phyloP scores from a whole-genome alignment of 2,888 invertebrate species.

The Drosophila birchii region DNA sequence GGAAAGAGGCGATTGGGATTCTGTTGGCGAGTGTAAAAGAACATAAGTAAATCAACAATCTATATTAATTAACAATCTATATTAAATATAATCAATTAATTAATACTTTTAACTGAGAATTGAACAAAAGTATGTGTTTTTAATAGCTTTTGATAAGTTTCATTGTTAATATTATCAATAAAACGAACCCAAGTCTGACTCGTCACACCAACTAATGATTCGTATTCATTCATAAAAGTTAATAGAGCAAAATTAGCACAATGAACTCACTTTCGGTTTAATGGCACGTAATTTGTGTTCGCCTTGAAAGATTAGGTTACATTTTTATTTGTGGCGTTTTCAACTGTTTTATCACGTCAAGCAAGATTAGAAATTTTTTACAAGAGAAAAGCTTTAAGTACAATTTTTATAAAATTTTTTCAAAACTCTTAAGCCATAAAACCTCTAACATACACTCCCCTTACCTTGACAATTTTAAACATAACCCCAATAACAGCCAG shows the following conservation, averaged over 20 bases:
- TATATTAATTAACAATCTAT: not conserved
- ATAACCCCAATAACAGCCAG: constrained; percentile 88
- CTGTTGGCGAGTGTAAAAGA: constrained; percentile 39
- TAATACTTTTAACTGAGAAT: not conserved
- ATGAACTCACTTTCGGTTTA: not conserved
- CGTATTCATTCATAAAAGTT: not conserved
- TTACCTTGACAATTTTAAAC: constrained; percentile 79
- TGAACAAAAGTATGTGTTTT: not conserved
- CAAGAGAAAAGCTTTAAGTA: not conserved
- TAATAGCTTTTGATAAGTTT: not conserved
- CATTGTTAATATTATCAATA: not conserved
- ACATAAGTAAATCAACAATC: not conserved
- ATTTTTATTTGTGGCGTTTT: not conserved
- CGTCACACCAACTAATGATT: not conserved
- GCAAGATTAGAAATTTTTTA: not conserved
- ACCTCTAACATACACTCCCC: not conserved
- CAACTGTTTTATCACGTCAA: constrained; percentile 6
- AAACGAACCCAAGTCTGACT: not conserved
- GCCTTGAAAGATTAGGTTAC: not conserved
- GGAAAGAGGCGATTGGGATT: constrained; percentile 61
- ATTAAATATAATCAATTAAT: not conserved
- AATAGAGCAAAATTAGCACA: not conserved
- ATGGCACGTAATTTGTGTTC: constrained; percentile 13
- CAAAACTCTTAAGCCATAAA: not conserved
- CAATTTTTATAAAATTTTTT: not conserved